phyloP scores from a whole-genome alignment of 1,140 invertebrate genomes.

The Drosophila kurseongensis region DNA sequence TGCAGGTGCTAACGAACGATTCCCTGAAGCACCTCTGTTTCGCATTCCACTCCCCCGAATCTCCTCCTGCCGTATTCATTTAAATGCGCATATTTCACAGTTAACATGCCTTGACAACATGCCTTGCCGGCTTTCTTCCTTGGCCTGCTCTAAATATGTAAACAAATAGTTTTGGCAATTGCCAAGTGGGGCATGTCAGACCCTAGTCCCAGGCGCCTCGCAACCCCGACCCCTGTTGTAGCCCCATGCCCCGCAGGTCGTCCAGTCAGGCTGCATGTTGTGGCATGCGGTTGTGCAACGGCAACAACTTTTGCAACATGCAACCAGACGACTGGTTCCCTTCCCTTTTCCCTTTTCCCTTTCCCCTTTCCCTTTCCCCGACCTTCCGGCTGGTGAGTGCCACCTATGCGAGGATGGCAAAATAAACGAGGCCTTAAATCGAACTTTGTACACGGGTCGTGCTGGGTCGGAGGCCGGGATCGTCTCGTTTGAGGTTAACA shows the following conservation, averaged over 20 bases:
- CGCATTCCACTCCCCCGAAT: background rate
- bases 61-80: constrained; percentile 43
- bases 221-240: background rate
- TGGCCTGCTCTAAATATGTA: constrained; percentile 79
- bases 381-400: too few species aligned
- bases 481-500: constrained; percentile 83
- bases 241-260: constrained; percentile 11
- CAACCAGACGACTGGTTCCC: constrained; percentile 57
- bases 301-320: constrained; percentile 81
- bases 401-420: constrained; percentile 44
- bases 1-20: constrained; percentile 16
- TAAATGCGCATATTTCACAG: constrained; percentile 83
- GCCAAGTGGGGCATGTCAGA: constrained; percentile 79
- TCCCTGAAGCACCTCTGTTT: background rate
- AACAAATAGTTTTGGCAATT: constrained; percentile 84
- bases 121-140: constrained; percentile 70
- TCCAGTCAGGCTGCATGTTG: constrained; percentile 66
- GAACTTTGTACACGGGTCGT: constrained; percentile 71
- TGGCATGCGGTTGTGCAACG: constrained; percentile 78
- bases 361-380: background rate
- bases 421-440: constrained; percentile 84
- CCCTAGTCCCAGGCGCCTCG: background rate
- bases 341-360: background rate
- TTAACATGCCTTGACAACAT: constrained; percentile 84
- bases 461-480: constrained; percentile 29